Evolutionary conservation across 2,797 vertebrate species (phyloP), one percentile per base, ranked within the genome.

Genomic region (Bothrops alternatus): DNA sequence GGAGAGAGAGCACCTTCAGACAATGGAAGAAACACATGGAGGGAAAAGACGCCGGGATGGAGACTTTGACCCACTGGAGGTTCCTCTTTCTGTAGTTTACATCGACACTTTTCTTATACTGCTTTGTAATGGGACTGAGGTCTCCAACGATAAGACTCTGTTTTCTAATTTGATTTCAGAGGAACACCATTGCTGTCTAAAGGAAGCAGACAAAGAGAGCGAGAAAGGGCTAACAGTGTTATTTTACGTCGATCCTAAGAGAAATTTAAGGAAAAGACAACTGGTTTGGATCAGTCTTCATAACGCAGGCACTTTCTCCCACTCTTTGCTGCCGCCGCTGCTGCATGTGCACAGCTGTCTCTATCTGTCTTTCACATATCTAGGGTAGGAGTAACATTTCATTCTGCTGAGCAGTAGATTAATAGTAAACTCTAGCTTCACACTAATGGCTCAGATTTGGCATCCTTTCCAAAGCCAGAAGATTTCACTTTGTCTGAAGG

Each of bases 81-180:
- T 12, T 92, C 86, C 94, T 90, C 95, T 96, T 94, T 69, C 94
- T 95, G 69, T 91, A 82, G 93, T 94, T 96, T 96, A 92, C 96
- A 96, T 91, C 96, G 20, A 78, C 93, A 82, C 93, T 93, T 96
- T 93, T 95, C 91, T 91, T 94, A 96, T 95, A 94, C 93, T 93
- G 96, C 94, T 95, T 94, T 55, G 4, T 92, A 63, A 94, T 82
- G 89, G 94, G 8, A 0, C 92, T 11, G 6, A 60, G 86, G 91
- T 93, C 95, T 90, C 91, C 92, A 89, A 91, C 95, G 82, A 95
- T 32, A 93, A 56, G 93, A 93, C 92, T 94, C 95, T 69, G 94
- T 92, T 94, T 94, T 96, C 95, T 90, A 26, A 0, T 88, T 20
- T 12, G 63, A 88, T 26, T 93, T 91, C 90, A 73, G 93, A 95